phyloP scores from a whole-genome alignment of 1,140 invertebrate genomes.

The Archivesica marissinica region DNA sequence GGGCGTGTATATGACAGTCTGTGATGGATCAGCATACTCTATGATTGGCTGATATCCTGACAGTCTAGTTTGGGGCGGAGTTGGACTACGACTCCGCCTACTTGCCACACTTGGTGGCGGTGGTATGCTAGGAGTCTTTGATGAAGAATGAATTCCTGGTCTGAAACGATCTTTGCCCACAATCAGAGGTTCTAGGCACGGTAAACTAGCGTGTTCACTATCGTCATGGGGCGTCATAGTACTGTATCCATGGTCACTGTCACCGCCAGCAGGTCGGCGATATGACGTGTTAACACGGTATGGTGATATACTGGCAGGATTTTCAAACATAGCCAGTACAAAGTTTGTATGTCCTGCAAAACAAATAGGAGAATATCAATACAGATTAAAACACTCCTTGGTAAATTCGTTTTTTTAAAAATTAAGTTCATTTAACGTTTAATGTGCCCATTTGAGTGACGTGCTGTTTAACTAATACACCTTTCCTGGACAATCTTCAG shows the following conservation, averaged over 20 bases:
- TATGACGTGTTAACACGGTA: constrained; percentile 94
- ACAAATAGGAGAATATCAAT: no score
- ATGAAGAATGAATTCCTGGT: constrained; percentile 73
- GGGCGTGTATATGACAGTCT: constrained; percentile 74
- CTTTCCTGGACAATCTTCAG: no score
- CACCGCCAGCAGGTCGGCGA: constrained; percentile 89
- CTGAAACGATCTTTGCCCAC: constrained; percentile 83
- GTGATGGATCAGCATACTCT: constrained; percentile 81
- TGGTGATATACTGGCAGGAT: constrained; percentile 90
- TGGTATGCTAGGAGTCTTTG: constrained; percentile 78
- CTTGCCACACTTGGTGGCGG: constrained; percentile 73
- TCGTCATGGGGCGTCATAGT: constrained; percentile 97
- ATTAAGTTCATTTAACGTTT: no score
- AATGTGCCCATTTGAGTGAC: no score
- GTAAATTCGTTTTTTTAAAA: no score
- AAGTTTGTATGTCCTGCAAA: constrained; percentile 83
- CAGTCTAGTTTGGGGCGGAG: constrained; percentile 78
- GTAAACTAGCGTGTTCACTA: constrained; percentile 82
- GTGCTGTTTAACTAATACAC: background rate
- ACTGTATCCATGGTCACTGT: constrained; percentile 97
- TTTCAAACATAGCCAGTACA: constrained; percentile 84
- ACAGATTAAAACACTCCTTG: no score
- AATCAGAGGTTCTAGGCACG: constrained; percentile 87
- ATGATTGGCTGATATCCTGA: constrained; percentile 77
- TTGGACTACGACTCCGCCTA: constrained; percentile 78